Conservation (phyloP, 2,888 invertebrate genomes). For the Antitype chi region DNA sequence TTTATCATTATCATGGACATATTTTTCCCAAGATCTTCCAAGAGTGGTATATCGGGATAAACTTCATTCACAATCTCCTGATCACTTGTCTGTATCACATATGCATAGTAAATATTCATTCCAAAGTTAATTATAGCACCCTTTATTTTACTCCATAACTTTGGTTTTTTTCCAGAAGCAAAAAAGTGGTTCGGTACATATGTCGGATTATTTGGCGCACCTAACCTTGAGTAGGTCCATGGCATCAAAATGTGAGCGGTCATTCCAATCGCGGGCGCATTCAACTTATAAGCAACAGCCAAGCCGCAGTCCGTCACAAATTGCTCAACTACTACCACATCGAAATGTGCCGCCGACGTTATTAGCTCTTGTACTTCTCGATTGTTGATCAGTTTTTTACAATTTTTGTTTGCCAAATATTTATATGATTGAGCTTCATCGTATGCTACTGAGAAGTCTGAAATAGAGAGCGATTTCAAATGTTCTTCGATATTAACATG, state of each 20-base stretch:
- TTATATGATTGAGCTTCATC: constrained; percentile 23
- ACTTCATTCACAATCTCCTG: constrained; percentile 66
- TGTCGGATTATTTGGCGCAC: constrained; percentile 70
- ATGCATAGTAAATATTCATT: constrained; percentile 68
- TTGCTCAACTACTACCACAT: constrained; percentile 89
- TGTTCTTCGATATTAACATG: constrained; percentile 38
- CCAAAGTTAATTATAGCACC: constrained; percentile 78
- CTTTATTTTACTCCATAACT: constrained; percentile 81
- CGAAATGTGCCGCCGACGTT: constrained; percentile 81
- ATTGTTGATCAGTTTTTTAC: constrained; percentile 67
- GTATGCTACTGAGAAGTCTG: constrained; percentile 55
- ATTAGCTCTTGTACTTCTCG: constrained; percentile 66
- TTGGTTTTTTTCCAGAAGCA: constrained; percentile 81
- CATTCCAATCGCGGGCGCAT: constrained; percentile 88
- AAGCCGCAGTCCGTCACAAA: constrained; percentile 89
- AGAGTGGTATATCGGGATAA: constrained; percentile 69
- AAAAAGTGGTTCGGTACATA: constrained; percentile 88
- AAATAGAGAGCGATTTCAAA: constrained; percentile 25
- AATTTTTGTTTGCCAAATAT: constrained; percentile 65
- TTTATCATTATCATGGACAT: constrained; percentile 81
- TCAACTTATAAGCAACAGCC: constrained; percentile 88
- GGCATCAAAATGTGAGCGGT: constrained; percentile 90
- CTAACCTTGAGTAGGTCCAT: constrained; percentile 89
- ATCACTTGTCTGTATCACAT: constrained; percentile 70
- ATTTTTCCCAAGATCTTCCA: constrained; percentile 74